Base-by-base conservation (phyloP, 2,888 invertebrate genomes). In the Disparrhopalites patrizii region DNA sequence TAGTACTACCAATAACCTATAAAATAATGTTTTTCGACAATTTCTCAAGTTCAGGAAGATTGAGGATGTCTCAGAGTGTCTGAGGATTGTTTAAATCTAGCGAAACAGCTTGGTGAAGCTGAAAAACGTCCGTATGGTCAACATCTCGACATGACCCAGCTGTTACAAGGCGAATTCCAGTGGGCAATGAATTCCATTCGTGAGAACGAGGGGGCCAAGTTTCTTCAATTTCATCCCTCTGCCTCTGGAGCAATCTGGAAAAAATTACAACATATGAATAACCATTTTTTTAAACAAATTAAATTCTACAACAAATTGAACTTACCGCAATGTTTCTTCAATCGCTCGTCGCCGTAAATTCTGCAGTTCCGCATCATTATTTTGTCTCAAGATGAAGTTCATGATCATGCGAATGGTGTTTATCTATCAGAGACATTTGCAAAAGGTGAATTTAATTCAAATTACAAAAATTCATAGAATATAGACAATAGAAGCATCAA, bases 381-480 rank as follows among this genome's bases (percentile, higher is more conserved):
- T 80, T 0, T 81, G 80, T 56, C 79, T 82, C 76, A 90, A 80
- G 74, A 86, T 83, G 69, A 82, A 81, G 77, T 88, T 90, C 84
- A 90, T 87, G 77, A 85, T 82, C 75, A 86, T 85, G 0, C 91
- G 84, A 51, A 91, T 80, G 78, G 85, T 84, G 77, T 91, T 91
- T 23, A 91, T 84, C 89, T 90, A 74, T 13, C 40, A 40, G 8
- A 27, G n/a, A 61, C 10, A 55, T 43, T 7, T 55, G 36, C n/a
- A 15, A 18, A 18, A 51, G 27, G n/a, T 7, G 7, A 33, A 23
- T 30, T 15, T 25, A 33, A 57, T 15, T 57, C 27, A 31, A 23
- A 47, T 8, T 28, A 13, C 8, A 57, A 18, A 20, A 28, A 5
- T 40, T 40, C n/a, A n/a, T 3, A 18, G 36, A n/a, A 18, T 30